These are phyloP conservation scores for Cyanistes caeruleus DNA, from an alignment of 2,113 vertebrate genomes.

Conservation along the genomic window DNA sequence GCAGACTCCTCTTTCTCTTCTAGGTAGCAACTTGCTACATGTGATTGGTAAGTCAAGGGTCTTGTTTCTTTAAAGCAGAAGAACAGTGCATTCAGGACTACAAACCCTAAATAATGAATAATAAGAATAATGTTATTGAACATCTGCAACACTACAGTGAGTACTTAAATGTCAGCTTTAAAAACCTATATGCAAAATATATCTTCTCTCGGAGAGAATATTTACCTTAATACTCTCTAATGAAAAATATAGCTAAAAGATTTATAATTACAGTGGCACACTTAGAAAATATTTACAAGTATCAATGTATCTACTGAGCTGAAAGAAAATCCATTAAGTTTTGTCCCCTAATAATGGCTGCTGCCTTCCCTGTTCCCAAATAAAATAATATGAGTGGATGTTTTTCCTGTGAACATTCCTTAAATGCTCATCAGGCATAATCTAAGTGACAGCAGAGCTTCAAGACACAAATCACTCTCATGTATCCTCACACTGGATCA, in stretches of 20 bases:
- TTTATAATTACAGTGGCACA: conserved; percentile 51
- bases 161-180: conserved; percentile 41
- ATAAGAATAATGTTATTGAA: conserved; percentile 44
- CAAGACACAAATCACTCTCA: conserved; percentile 32
- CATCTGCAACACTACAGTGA: not conserved
- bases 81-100: not conserved
- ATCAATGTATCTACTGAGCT: conserved; percentile 1
- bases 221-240: conserved; percentile 49
- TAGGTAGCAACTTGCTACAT: not conserved
- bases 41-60: not conserved
- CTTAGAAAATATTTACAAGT: conserved; percentile 49
- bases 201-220: conserved; percentile 15
- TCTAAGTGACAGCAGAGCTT: conserved; percentile 35
- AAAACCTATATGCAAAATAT: conserved; percentile 36
- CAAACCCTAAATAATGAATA: conserved; percentile 17
- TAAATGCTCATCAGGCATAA: conserved; percentile 42
- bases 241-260: conserved; percentile 50
- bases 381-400: conserved; percentile 27
- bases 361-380: conserved; percentile 3
- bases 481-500: conserved; percentile 1
- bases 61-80: not conserved
- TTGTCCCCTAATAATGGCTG: conserved; percentile 35
- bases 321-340: conserved; percentile 57
- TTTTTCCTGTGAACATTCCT: conserved; percentile 45
- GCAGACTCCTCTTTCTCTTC: not conserved